phyloP scores from a whole-genome alignment of 2,888 invertebrate species.

The Busseola fusca region DNA sequence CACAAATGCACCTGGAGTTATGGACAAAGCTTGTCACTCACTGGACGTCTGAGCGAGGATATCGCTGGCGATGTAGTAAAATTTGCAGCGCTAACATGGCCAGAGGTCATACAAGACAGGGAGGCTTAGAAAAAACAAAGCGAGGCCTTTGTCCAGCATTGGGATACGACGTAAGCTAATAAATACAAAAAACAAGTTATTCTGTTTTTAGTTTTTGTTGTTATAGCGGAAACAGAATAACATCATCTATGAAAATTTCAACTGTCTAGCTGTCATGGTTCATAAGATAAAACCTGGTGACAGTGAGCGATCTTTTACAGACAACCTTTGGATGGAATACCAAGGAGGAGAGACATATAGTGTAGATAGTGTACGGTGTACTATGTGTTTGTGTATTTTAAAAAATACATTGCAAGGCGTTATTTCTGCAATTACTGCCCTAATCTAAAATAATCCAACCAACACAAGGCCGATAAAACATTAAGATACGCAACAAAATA shows the following conservation, averaged over 20 bases:
- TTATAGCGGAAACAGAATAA: no score
- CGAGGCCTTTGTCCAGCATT: no score
- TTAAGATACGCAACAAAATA: constrained; percentile 18
- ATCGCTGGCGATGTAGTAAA: background rate
- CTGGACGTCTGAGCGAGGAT: background rate
- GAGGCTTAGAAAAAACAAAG: background rate
- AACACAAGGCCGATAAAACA: constrained; percentile 5
- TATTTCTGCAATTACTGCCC: background rate
- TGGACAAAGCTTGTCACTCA: background rate
- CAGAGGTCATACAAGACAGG: background rate
- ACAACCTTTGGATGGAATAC: no score
- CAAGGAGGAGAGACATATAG: no score
- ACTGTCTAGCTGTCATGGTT: no score
- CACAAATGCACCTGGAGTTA: background rate
- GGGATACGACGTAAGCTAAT: no score
- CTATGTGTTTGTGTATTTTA: background rate
- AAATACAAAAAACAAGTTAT: no score
- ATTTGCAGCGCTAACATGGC: background rate
- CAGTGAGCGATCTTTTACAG: no score
- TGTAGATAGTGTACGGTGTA: no score
- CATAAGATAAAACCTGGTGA: no score
- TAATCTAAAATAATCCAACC: constrained; percentile 13
- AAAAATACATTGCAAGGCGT: background rate
- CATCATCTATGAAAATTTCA: no score
- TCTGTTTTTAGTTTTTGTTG: no score